These are phyloP conservation scores for Eupithecia subfuscata DNA, from an alignment of 2,888 invertebrate species.

Conservation along the genomic window DNA sequence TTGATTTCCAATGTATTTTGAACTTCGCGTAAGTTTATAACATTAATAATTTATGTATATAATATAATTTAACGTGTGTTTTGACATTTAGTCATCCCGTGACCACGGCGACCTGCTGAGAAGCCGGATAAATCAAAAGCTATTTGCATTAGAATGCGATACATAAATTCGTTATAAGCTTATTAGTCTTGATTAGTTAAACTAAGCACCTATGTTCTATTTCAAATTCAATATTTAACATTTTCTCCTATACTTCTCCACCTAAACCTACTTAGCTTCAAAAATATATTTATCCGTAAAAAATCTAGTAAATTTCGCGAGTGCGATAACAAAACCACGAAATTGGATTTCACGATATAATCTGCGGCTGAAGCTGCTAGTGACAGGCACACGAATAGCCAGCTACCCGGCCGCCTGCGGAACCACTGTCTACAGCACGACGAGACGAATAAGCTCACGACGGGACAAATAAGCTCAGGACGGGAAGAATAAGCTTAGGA, in stretches of 20 bases:
- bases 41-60: too few species aligned
- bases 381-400: slow-evolving; percentile 67
- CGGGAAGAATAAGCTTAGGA: not conserved
- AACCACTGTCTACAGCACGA: not conserved
- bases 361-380: slow-evolving; percentile 65
- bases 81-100: too few species aligned
- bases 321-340: slow-evolving; percentile 81
- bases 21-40: too few species aligned
- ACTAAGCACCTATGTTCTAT: not conserved
- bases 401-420: slow-evolving; percentile 24
- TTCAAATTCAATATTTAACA: not conserved
- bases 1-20: too few species aligned
- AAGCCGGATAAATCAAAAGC: not conserved
- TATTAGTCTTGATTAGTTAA: not conserved
- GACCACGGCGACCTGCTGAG: not conserved
- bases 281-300: slow-evolving; percentile 43
- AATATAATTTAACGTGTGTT: too few species aligned
- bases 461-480: not conserved
- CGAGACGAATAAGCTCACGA: slow-evolving; percentile 3
- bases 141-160: too few species aligned
- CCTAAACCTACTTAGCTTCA: not conserved
- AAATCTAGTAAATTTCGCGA: slow-evolving; percentile 73
- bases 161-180: not conserved
- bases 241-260: not conserved
- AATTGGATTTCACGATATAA: slow-evolving; percentile 83